phyloP scores from a whole-genome alignment of 1,140 invertebrate genomes.

The Leptinotarsa undecemlineata region DNA sequence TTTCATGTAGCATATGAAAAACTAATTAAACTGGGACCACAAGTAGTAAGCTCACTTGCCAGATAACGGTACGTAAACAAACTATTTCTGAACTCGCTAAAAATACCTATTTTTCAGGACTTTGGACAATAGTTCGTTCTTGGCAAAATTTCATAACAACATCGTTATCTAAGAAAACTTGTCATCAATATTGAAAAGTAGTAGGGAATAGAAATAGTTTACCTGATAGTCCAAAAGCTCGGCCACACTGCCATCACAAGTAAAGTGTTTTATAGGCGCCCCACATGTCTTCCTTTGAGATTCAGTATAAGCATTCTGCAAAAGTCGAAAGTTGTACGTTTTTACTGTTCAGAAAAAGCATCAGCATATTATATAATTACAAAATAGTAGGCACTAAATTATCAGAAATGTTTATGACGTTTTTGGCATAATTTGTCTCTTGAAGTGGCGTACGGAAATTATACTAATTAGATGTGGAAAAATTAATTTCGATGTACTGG shows the following conservation, averaged over 20 bases:
- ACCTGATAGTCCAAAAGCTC: constrained; percentile 36
- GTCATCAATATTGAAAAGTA: background rate
- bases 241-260: constrained; percentile 38
- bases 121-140: background rate
- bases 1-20: too few species aligned
- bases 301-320: constrained; percentile 25
- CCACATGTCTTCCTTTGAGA: constrained; percentile 27
- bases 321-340: background rate
- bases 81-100: background rate
- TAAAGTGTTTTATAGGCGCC: constrained; percentile 28
- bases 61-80: background rate
- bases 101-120: background rate
- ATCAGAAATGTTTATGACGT: too few species aligned
- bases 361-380: too few species aligned
- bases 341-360: too few species aligned
- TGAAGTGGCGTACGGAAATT: too few species aligned
- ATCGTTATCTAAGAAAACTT: background rate
- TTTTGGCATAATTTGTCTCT: too few species aligned
- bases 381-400: too few species aligned
- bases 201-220: constrained; percentile 6
- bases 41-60: background rate
- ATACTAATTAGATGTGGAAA: too few species aligned
- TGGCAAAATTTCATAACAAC: background rate
- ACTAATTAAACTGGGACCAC: too few species aligned
- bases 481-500: too few species aligned